phyloP scores from a whole-genome alignment of 2,797 vertebrate genomes.

The Semotilus atromaculatus region DNA sequence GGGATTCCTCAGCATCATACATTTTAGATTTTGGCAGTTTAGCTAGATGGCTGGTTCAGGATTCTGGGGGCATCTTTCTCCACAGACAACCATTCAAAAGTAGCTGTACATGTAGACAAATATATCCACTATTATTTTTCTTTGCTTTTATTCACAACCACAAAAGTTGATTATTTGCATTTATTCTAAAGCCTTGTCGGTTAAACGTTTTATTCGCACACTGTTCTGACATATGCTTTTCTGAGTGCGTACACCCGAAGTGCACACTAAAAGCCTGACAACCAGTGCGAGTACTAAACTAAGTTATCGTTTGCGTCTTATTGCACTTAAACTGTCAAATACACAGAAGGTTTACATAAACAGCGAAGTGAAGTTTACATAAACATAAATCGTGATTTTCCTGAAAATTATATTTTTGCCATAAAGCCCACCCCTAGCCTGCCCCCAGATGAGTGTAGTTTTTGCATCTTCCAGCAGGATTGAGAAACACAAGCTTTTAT shows the following conservation, averaged over 20 bases:
- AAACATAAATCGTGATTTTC: not conserved
- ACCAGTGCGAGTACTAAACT: too few relatives aligned
- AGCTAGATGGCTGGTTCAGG: not conserved
- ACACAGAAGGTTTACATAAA: not conserved
- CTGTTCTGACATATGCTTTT: not conserved
- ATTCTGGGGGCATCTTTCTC: not conserved
- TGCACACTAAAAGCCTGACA: not conserved
- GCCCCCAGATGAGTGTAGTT: not conserved
- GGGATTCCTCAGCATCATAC: too few relatives aligned
- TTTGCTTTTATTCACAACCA: not conserved
- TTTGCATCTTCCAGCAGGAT: not conserved
- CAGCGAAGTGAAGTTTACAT: not conserved
- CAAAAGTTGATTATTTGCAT: not conserved
- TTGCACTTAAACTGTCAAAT: not conserved
- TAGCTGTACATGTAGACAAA: not conserved
- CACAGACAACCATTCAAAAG: not conserved
- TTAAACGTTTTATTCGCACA: not conserved
- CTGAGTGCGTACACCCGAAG: not conserved
- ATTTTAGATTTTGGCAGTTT: too few relatives aligned
- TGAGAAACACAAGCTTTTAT: not conserved
- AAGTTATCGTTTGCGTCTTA: not conserved
- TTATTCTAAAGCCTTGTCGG: not conserved
- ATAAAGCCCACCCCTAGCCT: not conserved
- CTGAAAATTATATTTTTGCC: not conserved
- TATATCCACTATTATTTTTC: not conserved